Evolutionary conservation across 2,113 vertebrate species (phyloP).

Genomic region (Indicator maculatus): DNA sequence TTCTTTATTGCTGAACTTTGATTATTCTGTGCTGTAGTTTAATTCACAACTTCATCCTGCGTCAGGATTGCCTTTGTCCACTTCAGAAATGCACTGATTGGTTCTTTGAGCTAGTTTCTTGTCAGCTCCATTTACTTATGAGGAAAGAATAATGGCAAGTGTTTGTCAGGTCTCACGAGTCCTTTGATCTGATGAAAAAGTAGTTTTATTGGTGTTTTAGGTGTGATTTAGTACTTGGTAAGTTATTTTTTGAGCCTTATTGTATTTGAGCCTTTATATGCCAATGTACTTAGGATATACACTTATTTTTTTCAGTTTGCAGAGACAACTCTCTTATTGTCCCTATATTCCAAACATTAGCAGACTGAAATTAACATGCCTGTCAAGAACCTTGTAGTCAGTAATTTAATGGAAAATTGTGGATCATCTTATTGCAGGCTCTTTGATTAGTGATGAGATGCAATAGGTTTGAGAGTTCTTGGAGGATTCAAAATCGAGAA

Average conservation of each 20-base stretch:
- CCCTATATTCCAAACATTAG: not conserved
- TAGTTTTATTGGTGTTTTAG: not conserved
- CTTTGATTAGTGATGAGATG: not conserved
- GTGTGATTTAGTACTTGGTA: not conserved
- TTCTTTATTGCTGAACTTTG: not conserved
- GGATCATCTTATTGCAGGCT: not conserved
- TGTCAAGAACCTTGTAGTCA: not conserved
- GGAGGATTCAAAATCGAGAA: not conserved
- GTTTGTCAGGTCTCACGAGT: not conserved
- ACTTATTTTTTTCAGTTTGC: not conserved
- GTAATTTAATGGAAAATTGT: not conserved
- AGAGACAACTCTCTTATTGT: not conserved
- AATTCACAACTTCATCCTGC: not conserved
- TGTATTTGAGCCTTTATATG: not conserved
- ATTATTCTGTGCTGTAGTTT: not conserved
- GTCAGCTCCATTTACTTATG: not conserved
- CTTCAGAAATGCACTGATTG: not conserved
- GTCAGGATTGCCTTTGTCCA: not conserved
- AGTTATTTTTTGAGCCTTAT: not conserved
- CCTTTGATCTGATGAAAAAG: not conserved
- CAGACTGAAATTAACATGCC: not conserved
- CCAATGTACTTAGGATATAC: not conserved
- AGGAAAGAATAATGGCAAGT: not conserved
- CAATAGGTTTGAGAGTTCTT: not conserved
- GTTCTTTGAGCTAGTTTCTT: not conserved